Evolutionary conservation across 2,797 vertebrate species (phyloP).

Genomic region (Trachops cirrhosus): DNA sequence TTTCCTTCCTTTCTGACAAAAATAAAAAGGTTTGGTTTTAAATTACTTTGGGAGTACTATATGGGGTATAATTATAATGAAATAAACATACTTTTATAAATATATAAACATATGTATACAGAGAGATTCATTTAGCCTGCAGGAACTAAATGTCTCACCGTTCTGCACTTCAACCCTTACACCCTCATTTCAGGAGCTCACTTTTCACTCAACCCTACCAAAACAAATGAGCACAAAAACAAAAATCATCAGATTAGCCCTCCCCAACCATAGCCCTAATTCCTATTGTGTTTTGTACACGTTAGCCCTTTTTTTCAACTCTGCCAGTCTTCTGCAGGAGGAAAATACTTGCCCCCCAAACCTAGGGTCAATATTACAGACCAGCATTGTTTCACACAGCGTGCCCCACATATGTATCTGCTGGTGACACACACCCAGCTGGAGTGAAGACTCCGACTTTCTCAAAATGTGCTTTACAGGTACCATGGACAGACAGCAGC

Average conservation of each 20-base stretch:
- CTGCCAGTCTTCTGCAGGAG: not conserved
- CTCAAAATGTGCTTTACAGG: no score
- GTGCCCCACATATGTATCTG: accelerated
- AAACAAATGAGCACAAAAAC: not conserved
- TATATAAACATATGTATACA: not conserved
- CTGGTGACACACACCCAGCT: not conserved
- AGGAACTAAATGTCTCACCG: not conserved
- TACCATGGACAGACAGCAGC: not conserved
- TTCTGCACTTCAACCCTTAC: not conserved
- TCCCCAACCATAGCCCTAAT: not conserved
- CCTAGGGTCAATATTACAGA: not conserved
- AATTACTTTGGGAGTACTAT: not conserved
- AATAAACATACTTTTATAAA: not conserved
- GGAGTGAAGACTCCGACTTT: not conserved
- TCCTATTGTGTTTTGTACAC: accelerated
- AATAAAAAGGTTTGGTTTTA: not conserved
- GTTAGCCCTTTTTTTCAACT: no score
- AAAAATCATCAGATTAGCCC: not conserved
- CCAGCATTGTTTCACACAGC: not conserved
- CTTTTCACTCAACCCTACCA: not conserved
- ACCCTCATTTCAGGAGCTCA: not conserved
- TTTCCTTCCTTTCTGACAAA: not conserved
- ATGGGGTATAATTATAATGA: not conserved
- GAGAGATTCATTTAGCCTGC: not conserved
- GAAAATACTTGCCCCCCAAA: not conserved